phyloP scores from a whole-genome alignment of 2,113 vertebrate genomes.

The Tor tambroides region DNA sequence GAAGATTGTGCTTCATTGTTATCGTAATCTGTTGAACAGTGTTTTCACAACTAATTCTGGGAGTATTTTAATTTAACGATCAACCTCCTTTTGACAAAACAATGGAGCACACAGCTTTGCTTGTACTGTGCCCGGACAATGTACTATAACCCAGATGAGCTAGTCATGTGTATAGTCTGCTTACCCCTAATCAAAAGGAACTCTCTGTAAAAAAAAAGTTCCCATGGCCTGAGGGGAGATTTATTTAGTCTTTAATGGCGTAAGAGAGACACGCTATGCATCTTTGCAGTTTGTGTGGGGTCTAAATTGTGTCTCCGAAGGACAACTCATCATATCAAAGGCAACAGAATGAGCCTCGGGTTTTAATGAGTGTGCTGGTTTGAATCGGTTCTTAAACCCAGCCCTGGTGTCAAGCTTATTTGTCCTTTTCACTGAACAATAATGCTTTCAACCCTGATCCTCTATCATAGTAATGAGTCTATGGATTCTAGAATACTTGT shows the following conservation, averaged over 20 bases:
- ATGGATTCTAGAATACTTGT: not conserved
- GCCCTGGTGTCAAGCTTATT: constrained; percentile 52
- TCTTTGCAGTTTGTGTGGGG: constrained; percentile 43
- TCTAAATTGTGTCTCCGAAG: constrained; percentile 46
- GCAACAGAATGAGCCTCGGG: constrained; percentile 39
- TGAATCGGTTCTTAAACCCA: constrained; percentile 4
- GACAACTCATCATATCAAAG: constrained; percentile 49
- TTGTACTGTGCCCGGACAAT: constrained; percentile 47
- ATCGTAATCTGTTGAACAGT: not conserved
- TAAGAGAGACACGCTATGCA: constrained; percentile 37
- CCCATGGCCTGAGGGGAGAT: constrained; percentile 33
- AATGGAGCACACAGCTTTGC: not conserved
- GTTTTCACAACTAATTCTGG: not conserved
- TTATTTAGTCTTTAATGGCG: constrained; percentile 48
- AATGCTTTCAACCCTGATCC: constrained; percentile 9
- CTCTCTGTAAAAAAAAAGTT: not conserved
- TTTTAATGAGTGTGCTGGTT: constrained; percentile 52
- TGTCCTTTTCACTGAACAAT: constrained; percentile 45
- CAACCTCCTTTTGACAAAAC: not conserved
- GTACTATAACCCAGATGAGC: constrained; percentile 58
- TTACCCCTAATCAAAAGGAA: constrained; percentile 56
- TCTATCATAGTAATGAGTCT: constrained; percentile 31
- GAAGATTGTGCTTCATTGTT: not conserved
- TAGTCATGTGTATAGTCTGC: constrained; percentile 32
- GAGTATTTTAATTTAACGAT: not conserved